A percentile compares a stretch with the other conserved stretches of the same genome.
Conservation (phyloP, 2,797 vertebrate genomes). For the Alfaro cultratus region DNA sequence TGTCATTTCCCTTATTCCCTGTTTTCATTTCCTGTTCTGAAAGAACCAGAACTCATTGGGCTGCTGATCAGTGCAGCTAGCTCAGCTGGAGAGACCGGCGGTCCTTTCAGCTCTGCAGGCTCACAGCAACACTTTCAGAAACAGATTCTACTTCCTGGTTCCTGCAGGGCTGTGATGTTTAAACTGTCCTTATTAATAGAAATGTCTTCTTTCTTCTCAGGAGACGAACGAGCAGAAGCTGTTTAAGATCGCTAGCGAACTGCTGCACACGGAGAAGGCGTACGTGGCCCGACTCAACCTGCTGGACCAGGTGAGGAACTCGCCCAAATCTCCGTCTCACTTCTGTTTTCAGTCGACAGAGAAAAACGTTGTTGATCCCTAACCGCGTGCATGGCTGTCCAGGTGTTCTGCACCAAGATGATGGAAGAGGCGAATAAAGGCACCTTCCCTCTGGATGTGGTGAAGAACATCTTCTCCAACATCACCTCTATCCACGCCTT, state of each 20-base stretch:
- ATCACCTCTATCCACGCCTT: constrained; percentile 94
- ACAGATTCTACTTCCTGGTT: constrained; percentile 12
- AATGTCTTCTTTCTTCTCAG: constrained; percentile 65
- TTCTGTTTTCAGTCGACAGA: constrained; percentile 11
- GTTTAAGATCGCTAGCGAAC: constrained; percentile 95
- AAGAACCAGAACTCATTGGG: not conserved
- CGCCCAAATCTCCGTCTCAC: not conserved
- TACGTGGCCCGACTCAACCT: constrained; percentile 92
- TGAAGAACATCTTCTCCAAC: constrained; percentile 99
- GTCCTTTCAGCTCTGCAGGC: not conserved
- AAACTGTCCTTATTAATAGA: not conserved
- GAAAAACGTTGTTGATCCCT: rapidly evolving
- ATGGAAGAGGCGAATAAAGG: constrained; percentile 93
- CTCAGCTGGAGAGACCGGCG: not conserved
- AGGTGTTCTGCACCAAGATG: constrained; percentile 92
- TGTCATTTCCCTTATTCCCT: constrained; percentile 66
- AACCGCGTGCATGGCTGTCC: constrained; percentile 16
- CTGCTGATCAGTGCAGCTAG: not conserved
- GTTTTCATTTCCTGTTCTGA: constrained; percentile 71
- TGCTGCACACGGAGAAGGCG: constrained; percentile 94
- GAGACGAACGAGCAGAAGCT: constrained; percentile 96
- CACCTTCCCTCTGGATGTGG: constrained; percentile 91
- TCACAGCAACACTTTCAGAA: constrained; percentile 40
- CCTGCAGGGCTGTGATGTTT: constrained; percentile 9
- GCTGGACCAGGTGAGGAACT: constrained; percentile 87